phyloP scores from a whole-genome alignment of 2,888 invertebrate species.

The Agonum fuliginosum region DNA sequence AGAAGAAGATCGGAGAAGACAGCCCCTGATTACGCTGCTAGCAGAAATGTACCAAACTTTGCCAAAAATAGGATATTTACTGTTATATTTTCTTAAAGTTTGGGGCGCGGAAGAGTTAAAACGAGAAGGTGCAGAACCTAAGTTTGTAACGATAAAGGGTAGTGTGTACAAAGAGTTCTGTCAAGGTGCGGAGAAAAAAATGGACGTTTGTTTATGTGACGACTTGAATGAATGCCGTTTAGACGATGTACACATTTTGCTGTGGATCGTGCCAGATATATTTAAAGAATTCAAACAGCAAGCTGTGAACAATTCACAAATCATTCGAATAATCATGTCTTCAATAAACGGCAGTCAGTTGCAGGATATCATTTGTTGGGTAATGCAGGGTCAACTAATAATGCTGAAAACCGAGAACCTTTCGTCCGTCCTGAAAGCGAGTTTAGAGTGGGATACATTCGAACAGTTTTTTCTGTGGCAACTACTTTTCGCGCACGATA shows the following conservation, averaged over 20 bases:
- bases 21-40: conserved; percentile 86
- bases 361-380: conserved; percentile 92
- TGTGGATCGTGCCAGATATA: conserved; percentile 94
- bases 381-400: conserved; percentile 90
- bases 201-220: conserved; percentile 83
- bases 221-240: conserved; percentile 93
- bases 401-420: conserved; percentile 89
- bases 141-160: conserved; percentile 82
- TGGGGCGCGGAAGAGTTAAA: conserved; percentile 77
- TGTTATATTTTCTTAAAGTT: conserved; percentile 93
- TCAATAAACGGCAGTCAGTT: conserved; percentile 93
- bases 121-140: conserved; percentile 72
- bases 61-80: conserved; percentile 87
- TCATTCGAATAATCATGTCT: conserved; percentile 92
- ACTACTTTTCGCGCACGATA: conserved; percentile 93
- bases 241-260: conserved; percentile 90
- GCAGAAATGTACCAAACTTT: conserved; percentile 86
- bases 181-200: conserved; percentile 84
- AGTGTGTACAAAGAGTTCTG: conserved; percentile 93
- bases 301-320: conserved; percentile 89
- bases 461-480: conserved; percentile 99
- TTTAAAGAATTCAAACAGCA: conserved; percentile 92
- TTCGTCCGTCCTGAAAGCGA: conserved; percentile 84
- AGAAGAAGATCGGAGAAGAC: conserved; percentile 84
- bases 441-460: conserved; percentile 96